Conservation (phyloP, 2,888 invertebrate species). For the Aelia acuminata region DNA sequence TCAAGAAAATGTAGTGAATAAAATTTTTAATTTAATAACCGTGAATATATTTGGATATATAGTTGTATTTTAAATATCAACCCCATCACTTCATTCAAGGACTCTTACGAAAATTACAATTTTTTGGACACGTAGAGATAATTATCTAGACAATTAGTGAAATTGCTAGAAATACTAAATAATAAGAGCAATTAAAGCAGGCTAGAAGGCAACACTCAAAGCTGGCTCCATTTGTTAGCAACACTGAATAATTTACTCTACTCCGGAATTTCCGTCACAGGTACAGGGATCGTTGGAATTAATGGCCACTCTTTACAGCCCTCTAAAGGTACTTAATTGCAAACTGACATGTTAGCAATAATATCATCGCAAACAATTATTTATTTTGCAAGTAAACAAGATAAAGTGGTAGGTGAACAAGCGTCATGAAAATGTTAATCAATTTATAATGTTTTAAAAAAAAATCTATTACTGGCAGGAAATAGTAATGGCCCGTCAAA, state of each 20-base stretch:
- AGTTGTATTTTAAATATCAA: not conserved
- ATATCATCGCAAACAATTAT: not conserved
- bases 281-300: not conserved
- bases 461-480: not conserved
- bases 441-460: not conserved
- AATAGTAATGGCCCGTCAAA: not conserved
- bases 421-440: not conserved
- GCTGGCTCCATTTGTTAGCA: conserved; percentile 11
- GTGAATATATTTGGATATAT: not conserved
- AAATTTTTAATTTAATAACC: not conserved
- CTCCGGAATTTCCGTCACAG: not conserved
- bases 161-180: not conserved
- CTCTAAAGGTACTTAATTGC: not conserved
- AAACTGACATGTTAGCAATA: not conserved
- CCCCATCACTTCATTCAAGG: not conserved
- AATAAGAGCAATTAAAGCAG: conserved; percentile 24
- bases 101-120: too few species aligned
- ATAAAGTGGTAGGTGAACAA: not conserved
- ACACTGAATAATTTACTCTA: not conserved
- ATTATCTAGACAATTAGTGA: not conserved
- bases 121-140: too few species aligned
- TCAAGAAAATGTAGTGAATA: too few species aligned
- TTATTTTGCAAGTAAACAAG: not conserved
- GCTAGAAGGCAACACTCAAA: not conserved
- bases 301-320: not conserved